Evolutionary conservation across 2,888 invertebrate species (phyloP).

Genomic region (Heteromyza rotundicornis): DNA sequence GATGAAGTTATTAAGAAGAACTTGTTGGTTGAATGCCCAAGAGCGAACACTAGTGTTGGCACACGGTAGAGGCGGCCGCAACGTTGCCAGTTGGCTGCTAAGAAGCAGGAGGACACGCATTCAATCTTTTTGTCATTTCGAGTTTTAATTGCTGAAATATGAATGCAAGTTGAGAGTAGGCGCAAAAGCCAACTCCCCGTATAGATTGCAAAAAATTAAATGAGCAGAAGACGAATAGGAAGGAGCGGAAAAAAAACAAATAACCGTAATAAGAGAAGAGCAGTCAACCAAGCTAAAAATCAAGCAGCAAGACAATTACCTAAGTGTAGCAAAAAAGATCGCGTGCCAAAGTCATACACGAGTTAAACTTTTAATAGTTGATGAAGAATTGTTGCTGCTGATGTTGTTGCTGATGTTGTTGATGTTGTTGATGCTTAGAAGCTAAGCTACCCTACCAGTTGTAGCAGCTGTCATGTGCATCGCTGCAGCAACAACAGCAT

Average conservation of each 20-base stretch:
- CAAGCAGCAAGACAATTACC: slow-evolving; percentile 1
- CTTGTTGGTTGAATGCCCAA: not conserved
- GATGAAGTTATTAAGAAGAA: slow-evolving; percentile 13
- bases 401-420: too few species aligned
- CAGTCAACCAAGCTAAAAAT: slow-evolving; percentile 4
- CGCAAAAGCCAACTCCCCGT: slow-evolving; percentile 23
- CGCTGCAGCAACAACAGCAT: not conserved
- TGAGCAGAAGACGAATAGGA: not conserved
- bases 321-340: slow-evolving; percentile 33
- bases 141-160: slow-evolving; percentile 51
- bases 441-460: slow-evolving; percentile 39
- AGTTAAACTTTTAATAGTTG: slow-evolving; percentile 46
- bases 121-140: not conserved
- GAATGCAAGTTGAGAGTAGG: too few species aligned
- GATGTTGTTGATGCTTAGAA: too few species aligned
- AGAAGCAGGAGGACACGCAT: not conserved
- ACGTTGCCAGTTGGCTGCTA: not conserved
- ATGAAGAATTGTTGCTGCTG: slow-evolving; percentile 2
- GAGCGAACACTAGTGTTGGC: not conserved
- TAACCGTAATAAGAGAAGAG: slow-evolving; percentile 30
- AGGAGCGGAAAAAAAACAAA: slow-evolving; percentile 1
- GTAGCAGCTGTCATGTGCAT: not conserved
- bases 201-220: not conserved
- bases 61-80: not conserved
- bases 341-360: slow-evolving; percentile 46